Base-by-base conservation (phyloP, 53 echinoderm and acorn worm genomes). In the Henricia sp. region DNA sequence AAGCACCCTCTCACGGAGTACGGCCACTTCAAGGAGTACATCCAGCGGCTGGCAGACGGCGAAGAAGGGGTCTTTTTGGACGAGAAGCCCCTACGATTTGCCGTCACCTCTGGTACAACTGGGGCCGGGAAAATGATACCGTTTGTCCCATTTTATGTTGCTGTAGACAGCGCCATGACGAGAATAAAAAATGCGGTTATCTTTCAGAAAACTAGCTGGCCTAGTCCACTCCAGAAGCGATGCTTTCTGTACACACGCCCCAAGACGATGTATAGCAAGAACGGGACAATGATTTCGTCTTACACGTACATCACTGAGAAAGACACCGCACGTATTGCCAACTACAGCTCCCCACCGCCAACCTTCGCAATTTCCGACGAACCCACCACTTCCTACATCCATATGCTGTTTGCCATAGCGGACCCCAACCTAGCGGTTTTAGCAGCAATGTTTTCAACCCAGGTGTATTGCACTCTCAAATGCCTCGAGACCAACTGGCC, bases 41-140 rank as follows among this genome's bases (percentile, higher is more conserved):
- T 91, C 14, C 54, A 94, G 36, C 82, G 89, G 46, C 82, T 94
- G 27, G 86, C 86, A 3, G 86, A 78, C 20, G 94, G 94, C 0
- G 94, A 94, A 60, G 46, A 65, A 77, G 83, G 83, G 35, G 89
- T 94, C 36, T 82, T 94, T 41, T 83, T 91, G 19, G 77, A 44
- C 1, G 94, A 94, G 38, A 27, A 35, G 37, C 69, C 84, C 16
- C 46, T 66, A 9, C 63, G 88, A 23, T 78, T 91, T 23, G 77
- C 74, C 11, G 55, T 94, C 29, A 94, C 91, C 0, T 89, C 91
- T 0, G 94, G 94, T 17, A 91, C 94, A 33, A 88, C 94, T 0
- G 94, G 91, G 25, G 71, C 37, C 6, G 86, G 88, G 59, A 91
- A 91, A 50, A 73, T 32, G 41, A 43, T 91, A 10, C 94, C 94